These are phyloP conservation scores for Phymastichus coffea DNA, from an alignment of 1,140 invertebrate genomes.

Conservation along the genomic window DNA sequence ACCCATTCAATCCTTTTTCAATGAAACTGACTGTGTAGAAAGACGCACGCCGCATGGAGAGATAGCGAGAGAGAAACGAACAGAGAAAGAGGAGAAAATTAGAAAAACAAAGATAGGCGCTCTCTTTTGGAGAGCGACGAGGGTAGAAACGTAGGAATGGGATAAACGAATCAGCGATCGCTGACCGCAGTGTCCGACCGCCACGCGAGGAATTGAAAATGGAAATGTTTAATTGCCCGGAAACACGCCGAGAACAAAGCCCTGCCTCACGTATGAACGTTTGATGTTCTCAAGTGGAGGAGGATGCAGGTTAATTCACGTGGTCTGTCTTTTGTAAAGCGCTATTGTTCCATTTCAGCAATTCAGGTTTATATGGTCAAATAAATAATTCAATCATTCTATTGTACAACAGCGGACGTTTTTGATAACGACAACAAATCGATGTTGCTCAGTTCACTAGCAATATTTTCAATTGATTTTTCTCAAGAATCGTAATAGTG, in stretches of 20 bases:
- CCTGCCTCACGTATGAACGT: conserved; percentile 20
- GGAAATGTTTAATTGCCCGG: conserved; percentile 54
- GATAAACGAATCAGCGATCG: conserved; percentile 55
- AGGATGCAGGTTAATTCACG: neutral
- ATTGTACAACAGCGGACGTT: no score
- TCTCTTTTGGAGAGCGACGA: conserved; percentile 28
- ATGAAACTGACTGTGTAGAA: conserved; percentile 6
- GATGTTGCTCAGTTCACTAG: no score
- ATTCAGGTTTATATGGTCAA: no score
- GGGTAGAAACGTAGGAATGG: conserved; percentile 33
- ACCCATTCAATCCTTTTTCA: neutral
- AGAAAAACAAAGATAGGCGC: conserved; percentile 25
- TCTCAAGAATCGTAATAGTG: no score
- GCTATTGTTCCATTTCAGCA: no score
- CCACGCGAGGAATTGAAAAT: conserved; percentile 53
- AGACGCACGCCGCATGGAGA: neutral
- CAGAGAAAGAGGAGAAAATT: conserved; percentile 14
- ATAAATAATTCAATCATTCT: no score
- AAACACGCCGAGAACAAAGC: conserved; percentile 44
- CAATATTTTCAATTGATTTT: no score
- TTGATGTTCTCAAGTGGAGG: conserved; percentile 31
- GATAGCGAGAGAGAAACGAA: neutral
- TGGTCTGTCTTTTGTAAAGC: neutral
- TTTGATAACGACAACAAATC: no score
- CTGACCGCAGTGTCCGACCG: conserved; percentile 46